Percentiles rank a stretch among this genome's conserved stretches.
Evolutionary conservation across 2,113 vertebrate species (phyloP).

Genomic region (Dipodomys merriami): DNA sequence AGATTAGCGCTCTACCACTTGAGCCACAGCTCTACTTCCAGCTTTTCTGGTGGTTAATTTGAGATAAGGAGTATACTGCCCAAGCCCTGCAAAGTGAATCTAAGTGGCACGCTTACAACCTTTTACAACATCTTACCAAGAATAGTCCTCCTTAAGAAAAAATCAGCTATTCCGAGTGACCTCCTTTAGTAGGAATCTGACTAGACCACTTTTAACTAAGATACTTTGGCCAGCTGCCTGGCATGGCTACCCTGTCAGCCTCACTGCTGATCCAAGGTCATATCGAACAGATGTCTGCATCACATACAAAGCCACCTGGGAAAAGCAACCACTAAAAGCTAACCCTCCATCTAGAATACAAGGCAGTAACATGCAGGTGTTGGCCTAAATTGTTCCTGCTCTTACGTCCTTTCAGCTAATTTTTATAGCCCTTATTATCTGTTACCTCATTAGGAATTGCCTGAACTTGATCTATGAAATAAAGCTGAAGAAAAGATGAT

Average conservation of each 20-base stretch:
- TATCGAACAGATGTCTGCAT: conserved; percentile 37
- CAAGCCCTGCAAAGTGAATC: background rate
- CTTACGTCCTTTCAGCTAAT: conserved; percentile 40
- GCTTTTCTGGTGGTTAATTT: no score
- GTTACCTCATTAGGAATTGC: conserved; percentile 34
- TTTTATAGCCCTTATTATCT: conserved; percentile 27
- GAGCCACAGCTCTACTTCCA: no score
- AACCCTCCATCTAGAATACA: conserved; percentile 50
- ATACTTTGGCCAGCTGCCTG: conserved; percentile 40
- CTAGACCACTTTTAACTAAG: conserved; percentile 29
- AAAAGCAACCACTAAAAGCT: conserved; percentile 47
- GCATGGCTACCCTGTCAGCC: conserved; percentile 10
- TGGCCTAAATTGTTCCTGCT: conserved; percentile 41
- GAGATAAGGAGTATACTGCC: background rate
- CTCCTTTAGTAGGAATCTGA: conserved; percentile 51
- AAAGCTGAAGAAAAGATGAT: conserved; percentile 37
- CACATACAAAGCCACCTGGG: background rate
- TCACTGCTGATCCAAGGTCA: conserved; percentile 22
- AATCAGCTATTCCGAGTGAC: background rate
- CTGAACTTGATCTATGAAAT: conserved; percentile 49
- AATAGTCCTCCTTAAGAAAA: background rate
- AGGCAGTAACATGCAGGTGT: conserved; percentile 23
- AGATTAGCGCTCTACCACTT: no score
- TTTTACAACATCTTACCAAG: background rate
- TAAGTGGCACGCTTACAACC: background rate